These are phyloP conservation scores for Calcarius lapponicus DNA, from an alignment of 2,797 vertebrate species.

Conservation along the genomic window DNA sequence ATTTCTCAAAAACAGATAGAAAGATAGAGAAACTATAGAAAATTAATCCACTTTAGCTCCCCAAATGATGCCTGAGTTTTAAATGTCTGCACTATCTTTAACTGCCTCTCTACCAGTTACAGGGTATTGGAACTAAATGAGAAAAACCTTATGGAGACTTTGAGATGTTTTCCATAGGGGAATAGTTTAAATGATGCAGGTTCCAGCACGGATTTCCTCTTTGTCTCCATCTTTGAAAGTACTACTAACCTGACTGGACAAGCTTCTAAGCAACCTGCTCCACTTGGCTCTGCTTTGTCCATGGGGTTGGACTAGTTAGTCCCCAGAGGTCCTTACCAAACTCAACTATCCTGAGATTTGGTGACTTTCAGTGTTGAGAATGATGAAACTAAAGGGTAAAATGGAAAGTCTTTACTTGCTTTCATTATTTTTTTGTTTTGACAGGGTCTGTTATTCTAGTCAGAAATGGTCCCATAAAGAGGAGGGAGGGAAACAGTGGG, in stretches of 20 bases:
- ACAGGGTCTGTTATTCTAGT: not conserved
- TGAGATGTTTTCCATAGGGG: not conserved
- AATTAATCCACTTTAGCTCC: not conserved
- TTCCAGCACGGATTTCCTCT: not conserved
- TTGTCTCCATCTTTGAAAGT: not conserved
- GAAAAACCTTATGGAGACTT: not conserved
- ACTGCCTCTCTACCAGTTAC: not conserved
- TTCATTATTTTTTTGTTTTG: not conserved
- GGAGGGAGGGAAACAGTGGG: accelerated
- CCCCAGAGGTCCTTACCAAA: not conserved
- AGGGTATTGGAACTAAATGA: not conserved
- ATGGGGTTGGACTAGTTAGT: too few relatives aligned
- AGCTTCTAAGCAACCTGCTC: not conserved
- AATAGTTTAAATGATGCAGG: not conserved
- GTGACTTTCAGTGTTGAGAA: not conserved
- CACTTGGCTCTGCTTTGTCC: not conserved
- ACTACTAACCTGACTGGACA: not conserved
- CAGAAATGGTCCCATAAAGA: not conserved
- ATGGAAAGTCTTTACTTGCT: not conserved
- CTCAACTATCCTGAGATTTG: not conserved
- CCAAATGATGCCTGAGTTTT: not conserved
- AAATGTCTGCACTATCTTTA: not conserved
- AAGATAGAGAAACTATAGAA: not conserved
- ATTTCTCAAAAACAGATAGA: not conserved
- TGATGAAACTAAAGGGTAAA: not conserved